Evolutionary conservation across 35 echinoderm and acorn worm genomes (phyloP).

Genomic region (Heliocidaris erythrogramma): DNA sequence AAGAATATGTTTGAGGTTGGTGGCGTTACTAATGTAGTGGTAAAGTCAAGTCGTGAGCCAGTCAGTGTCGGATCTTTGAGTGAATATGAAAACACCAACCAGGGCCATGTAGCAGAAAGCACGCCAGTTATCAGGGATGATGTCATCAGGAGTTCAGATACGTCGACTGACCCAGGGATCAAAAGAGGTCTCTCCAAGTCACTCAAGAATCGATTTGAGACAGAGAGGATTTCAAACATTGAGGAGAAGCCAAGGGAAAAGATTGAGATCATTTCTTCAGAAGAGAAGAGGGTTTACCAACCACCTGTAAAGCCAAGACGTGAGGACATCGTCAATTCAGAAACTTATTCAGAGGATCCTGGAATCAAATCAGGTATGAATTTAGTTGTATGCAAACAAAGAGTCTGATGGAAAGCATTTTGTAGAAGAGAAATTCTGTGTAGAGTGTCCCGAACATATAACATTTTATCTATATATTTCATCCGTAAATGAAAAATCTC

Average conservation of each 20-base stretch:
- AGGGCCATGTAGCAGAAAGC: slow-evolving; percentile 72
- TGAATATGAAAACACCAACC: slow-evolving; percentile 55
- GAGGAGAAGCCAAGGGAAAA: slow-evolving; percentile 75
- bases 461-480: too few species aligned
- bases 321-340: slow-evolving; percentile 73
- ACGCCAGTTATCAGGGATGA: slow-evolving; percentile 73
- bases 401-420: background rate
- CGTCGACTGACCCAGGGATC: slow-evolving; percentile 57
- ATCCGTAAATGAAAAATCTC: too few species aligned
- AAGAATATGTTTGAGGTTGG: slow-evolving; percentile 94
- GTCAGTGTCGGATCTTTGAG: slow-evolving; percentile 62
- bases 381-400: background rate
- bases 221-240: slow-evolving; percentile 81
- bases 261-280: slow-evolving; percentile 56
- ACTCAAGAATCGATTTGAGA: slow-evolving; percentile 77
- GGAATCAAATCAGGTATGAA: slow-evolving; percentile 55
- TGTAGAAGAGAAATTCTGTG: too few species aligned
- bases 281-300: slow-evolving; percentile 35
- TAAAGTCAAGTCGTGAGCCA: slow-evolving; percentile 44
- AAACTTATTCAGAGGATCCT: slow-evolving; percentile 50
- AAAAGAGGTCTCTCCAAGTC: slow-evolving; percentile 60
- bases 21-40: slow-evolving; percentile 71
- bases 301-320: slow-evolving; percentile 73
- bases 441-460: too few species aligned
- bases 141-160: slow-evolving; percentile 55